Percentiles rank a stretch among this genome's conserved stretches.
Conservation (phyloP, 2,888 invertebrate genomes). For the Andrena minutula region DNA sequence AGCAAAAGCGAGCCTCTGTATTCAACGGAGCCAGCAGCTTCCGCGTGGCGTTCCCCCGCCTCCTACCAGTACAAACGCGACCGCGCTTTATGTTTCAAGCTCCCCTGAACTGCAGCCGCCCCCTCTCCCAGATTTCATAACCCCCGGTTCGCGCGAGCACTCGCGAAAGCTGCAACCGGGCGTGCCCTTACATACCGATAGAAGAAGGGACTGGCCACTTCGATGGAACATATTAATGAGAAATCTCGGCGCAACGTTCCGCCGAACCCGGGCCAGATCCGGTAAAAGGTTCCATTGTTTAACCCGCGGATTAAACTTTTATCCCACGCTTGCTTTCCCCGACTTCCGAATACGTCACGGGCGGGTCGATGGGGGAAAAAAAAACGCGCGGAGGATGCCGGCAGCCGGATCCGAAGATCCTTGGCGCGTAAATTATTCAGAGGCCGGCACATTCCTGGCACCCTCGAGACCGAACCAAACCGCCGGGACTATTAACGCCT, state of each 20-base stretch:
- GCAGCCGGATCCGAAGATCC: conserved; percentile 26
- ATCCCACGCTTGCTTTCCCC: background rate
- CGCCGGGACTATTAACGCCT: conserved; percentile 54
- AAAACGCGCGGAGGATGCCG: background rate
- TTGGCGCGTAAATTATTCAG: conserved; percentile 58
- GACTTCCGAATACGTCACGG: conserved; percentile 2
- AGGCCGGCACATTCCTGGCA: conserved; percentile 18
- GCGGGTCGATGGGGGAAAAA: background rate
- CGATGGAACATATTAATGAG: background rate
- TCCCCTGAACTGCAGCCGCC: background rate
- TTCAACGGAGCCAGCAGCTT: conserved; percentile 25
- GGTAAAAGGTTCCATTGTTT: background rate
- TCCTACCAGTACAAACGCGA: background rate
- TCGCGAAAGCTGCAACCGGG: background rate
- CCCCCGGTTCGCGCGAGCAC: background rate
- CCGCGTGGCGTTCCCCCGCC: background rate
- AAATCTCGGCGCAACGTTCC: background rate
- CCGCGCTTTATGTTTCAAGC: background rate
- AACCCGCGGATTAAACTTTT: background rate
- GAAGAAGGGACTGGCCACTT: background rate
- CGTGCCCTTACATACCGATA: background rate
- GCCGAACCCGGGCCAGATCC: background rate
- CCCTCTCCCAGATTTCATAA: background rate
- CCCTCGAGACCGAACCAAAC: conserved; percentile 33
- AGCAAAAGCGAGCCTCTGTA: conserved; percentile 30